phyloP scores from a whole-genome alignment of 2,888 invertebrate genomes.

The Brachylomia viminalis region DNA sequence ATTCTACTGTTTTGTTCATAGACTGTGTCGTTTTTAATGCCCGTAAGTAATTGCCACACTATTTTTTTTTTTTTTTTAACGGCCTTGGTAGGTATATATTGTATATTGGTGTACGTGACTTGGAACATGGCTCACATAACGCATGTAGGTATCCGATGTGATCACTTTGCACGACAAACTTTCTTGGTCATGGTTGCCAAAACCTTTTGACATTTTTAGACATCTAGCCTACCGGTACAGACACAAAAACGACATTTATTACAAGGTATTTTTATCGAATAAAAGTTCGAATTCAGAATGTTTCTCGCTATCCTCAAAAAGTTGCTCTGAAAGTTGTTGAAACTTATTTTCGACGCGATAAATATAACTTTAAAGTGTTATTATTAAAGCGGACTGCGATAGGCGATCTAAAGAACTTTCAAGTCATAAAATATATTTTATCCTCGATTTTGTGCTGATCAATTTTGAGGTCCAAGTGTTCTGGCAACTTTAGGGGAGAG shows the following conservation, averaged over 20 bases:
- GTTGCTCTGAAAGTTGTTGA: not conserved
- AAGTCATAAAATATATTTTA: too few relatives aligned
- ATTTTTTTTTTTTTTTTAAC: not conserved
- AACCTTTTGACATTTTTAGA: not conserved
- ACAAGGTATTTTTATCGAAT: not conserved
- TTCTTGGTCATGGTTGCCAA: constrained; percentile 18
- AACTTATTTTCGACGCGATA: not conserved
- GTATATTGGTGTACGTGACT: constrained; percentile 50
- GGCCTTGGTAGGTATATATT: too few relatives aligned
- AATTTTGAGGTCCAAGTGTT: not conserved
- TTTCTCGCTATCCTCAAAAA: not conserved
- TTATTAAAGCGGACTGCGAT: not conserved
- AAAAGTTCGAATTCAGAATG: not conserved
- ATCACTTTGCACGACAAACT: constrained; percentile 1
- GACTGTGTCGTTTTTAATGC: not conserved
- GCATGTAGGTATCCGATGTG: constrained; percentile 25
- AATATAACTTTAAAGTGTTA: not conserved
- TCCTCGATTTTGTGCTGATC: not conserved
- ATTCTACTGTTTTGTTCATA: not conserved
- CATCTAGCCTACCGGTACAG: not conserved
- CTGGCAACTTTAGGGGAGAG: not conserved
- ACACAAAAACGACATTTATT: not conserved
- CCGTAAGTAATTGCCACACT: not conserved
- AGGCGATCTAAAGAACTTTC: not conserved
- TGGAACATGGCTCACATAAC: constrained; percentile 14